Conservation (phyloP, 2,113 vertebrate genomes). For the Notechis scutatus region DNA sequence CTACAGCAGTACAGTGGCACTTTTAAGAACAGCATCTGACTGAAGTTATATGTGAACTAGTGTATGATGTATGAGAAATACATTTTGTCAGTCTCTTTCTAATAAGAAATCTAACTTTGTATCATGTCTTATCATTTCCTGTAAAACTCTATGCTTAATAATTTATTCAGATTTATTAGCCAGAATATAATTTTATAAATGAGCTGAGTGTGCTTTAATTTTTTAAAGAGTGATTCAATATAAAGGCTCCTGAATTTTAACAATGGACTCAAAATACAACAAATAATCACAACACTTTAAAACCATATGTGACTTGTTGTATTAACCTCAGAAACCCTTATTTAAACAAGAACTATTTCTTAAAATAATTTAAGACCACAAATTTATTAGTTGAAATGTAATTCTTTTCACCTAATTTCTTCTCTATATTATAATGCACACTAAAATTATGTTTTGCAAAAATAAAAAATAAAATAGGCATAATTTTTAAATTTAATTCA, state of each 20-base stretch:
- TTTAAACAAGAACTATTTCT: background rate
- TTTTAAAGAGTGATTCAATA: conserved; percentile 25
- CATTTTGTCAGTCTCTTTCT: background rate
- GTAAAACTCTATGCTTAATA: background rate
- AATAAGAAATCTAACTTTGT: background rate
- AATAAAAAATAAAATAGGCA: conserved; percentile 9
- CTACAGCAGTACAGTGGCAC: background rate
- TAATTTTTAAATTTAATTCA: conserved; percentile 30
- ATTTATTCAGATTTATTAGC: background rate
- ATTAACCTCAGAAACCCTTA: conserved; percentile 32
- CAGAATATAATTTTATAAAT: background rate
- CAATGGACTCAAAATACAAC: conserved; percentile 39
- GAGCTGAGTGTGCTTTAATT: no score
- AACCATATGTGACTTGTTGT: background rate
- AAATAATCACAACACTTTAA: conserved; percentile 27
- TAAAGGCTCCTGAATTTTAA: conserved; percentile 22
- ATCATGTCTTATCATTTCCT: background rate
- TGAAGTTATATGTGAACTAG: background rate
- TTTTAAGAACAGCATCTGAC: background rate
- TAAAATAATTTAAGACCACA: conserved; percentile 23
- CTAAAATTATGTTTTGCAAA: background rate
- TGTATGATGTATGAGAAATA: background rate
- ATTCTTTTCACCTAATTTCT: conserved; percentile 5
- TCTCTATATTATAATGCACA: background rate
- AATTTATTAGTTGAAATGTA: conserved; percentile 15